Evolutionary conservation across 2,797 vertebrate species (phyloP).

Genomic region (Lutjanus campechanus): DNA sequence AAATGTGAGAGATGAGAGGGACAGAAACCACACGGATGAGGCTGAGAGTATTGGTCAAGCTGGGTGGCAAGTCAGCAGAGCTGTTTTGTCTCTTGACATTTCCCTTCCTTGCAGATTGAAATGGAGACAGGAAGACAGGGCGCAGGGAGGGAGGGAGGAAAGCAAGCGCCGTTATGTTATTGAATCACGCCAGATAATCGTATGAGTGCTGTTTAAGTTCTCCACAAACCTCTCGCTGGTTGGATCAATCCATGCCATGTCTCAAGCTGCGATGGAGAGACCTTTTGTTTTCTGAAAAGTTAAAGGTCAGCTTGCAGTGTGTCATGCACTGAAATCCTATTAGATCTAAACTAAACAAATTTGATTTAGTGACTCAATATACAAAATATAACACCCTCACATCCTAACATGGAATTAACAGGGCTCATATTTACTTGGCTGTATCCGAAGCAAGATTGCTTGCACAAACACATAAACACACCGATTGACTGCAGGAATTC

Average conservation of each 20-base stretch:
- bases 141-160: constrained; percentile 26
- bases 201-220: constrained; percentile 48
- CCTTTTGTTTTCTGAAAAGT: constrained; percentile 36
- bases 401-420: constrained; percentile 22
- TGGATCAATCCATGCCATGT: constrained; percentile 34
- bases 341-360: constrained; percentile 50
- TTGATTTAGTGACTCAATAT: constrained; percentile 29
- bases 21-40: constrained; percentile 4
- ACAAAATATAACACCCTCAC: constrained; percentile 27
- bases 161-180: constrained; percentile 34
- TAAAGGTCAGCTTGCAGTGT: constrained; percentile 58
- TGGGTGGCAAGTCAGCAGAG: constrained; percentile 7
- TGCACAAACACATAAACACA: constrained; percentile 51
- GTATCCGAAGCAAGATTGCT: constrained; percentile 28
- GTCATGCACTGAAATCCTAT: constrained; percentile 32
- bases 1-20: not conserved
- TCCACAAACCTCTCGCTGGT: constrained; percentile 30
- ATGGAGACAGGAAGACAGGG: constrained; percentile 42
- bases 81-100: constrained; percentile 64
- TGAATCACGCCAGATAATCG: constrained; percentile 67
- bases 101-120: constrained; percentile 42
- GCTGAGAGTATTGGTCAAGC: constrained; percentile 14
- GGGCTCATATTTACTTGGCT: constrained; percentile 20
- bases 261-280: constrained; percentile 26
- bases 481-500: constrained; percentile 48